Evolutionary conservation across 1,140 invertebrate species (phyloP).

Genomic region (Pachypsylla venusta): DNA sequence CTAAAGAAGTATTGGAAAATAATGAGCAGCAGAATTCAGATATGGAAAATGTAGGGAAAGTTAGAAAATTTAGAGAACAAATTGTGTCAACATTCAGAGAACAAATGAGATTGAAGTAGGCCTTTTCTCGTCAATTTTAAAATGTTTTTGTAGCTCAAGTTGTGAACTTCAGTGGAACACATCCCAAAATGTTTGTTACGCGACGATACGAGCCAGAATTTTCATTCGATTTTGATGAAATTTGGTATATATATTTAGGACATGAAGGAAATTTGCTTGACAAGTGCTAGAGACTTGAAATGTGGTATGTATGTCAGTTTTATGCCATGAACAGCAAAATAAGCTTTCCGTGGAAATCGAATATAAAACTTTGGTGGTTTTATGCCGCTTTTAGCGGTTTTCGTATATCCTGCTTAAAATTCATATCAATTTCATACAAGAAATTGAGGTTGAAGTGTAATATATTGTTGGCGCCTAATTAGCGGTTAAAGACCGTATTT

Average conservation of each 20-base stretch:
- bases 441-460: no score
- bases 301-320: no score
- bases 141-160: background rate
- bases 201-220: background rate
- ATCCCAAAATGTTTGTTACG: no score
- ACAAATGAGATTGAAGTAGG: constrained; percentile 67
- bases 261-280: background rate
- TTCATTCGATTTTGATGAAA: background rate
- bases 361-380: no score
- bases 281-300: background rate
- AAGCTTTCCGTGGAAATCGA: no score
- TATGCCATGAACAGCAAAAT: no score
- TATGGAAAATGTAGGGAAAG: constrained; percentile 26
- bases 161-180: no score
- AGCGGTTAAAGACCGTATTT: no score
- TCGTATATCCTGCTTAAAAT: no score
- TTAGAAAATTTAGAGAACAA: constrained; percentile 60
- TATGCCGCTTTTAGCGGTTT: no score
- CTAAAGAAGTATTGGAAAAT: constrained; percentile 23
- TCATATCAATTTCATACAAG: no score
- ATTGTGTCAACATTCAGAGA: constrained; percentile 76
- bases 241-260: background rate
- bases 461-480: no score
- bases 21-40: constrained; percentile 28
- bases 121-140: constrained; percentile 6